These are phyloP conservation scores for Sebastes oblongus DNA, from an alignment of 2,797 vertebrate species.

Conservation along the genomic window DNA sequence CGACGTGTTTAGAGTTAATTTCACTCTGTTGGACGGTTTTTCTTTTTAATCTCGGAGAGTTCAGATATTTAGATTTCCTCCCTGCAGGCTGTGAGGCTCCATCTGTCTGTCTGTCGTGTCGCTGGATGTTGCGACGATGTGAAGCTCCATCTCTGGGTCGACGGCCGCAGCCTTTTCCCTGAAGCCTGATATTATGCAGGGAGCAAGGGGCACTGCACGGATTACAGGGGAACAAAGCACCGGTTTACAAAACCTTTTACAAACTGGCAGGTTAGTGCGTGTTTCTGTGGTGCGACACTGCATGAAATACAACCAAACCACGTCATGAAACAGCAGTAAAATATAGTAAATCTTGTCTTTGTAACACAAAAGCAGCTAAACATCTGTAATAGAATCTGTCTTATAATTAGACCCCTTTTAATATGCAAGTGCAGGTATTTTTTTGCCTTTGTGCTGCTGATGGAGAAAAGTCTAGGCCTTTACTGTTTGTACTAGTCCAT, in stretches of 20 bases:
- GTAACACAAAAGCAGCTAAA: neutral
- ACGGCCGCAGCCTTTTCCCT: constrained; percentile 46
- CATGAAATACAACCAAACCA: neutral
- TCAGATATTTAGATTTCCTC: neutral
- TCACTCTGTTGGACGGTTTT: neutral
- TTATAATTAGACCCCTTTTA: neutral
- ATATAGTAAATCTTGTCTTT: neutral
- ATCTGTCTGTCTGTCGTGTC: constrained; percentile 63
- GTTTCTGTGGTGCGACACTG: neutral
- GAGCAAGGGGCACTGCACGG: constrained; percentile 47
- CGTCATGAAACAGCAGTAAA: neutral
- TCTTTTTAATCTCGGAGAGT: too few relatives aligned
- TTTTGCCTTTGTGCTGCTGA: neutral
- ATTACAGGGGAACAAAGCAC: constrained; percentile 74
- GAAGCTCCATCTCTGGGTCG: constrained; percentile 58
- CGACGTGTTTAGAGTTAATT: neutral
- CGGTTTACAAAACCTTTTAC: constrained; percentile 48
- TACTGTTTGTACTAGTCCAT: constrained; percentile 12
- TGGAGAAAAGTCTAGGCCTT: constrained; percentile 44
- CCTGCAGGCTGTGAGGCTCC: constrained; percentile 17
- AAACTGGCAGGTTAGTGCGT: constrained; percentile 74
- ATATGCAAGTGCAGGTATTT: neutral
- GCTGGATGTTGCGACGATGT: constrained; percentile 61
- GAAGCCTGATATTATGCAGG: constrained; percentile 78
- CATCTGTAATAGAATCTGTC: neutral